Evolutionary conservation across 1,140 invertebrate species (phyloP).

Genomic region (Drosophila ambigua): DNA sequence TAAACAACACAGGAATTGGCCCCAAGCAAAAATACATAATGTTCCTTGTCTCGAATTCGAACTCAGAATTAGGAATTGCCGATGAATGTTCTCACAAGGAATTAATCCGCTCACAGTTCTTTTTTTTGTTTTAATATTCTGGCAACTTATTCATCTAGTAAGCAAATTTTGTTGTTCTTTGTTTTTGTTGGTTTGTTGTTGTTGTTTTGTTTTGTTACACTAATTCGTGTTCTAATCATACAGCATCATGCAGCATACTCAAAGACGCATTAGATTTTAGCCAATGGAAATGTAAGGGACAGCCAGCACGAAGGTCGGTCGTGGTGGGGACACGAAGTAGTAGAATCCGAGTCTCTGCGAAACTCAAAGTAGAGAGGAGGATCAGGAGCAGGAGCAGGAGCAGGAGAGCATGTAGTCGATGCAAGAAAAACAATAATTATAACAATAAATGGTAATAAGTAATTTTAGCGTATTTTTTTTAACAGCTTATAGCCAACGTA

Average conservation of each 20-base stretch:
- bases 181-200: slow-evolving; percentile 2
- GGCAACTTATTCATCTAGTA: slow-evolving; percentile 3
- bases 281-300: slow-evolving; percentile 16
- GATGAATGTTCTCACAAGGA: slow-evolving; percentile 26
- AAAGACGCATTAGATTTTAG: slow-evolving; percentile 70
- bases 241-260: slow-evolving; percentile 53
- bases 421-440: slow-evolving; percentile 65
- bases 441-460: slow-evolving; percentile 72
- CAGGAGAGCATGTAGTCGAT: slow-evolving; percentile 15
- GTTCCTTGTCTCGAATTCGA: slow-evolving; percentile 30
- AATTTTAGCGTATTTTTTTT: slow-evolving; percentile 77
- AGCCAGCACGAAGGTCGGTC: not conserved
- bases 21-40: not conserved
- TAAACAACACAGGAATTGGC: slow-evolving; percentile 21
- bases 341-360: too few relatives aligned
- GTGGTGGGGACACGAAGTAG: too few relatives aligned
- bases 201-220: not conserved
- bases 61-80: slow-evolving; percentile 44
- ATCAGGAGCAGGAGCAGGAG: slow-evolving; percentile 1
- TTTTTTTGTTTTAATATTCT: slow-evolving; percentile 17
- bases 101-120: slow-evolving; percentile 13
- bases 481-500: slow-evolving; percentile 74
- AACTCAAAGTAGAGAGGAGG: too few relatives aligned
- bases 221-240: slow-evolving; percentile 1
- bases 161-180: not conserved